Evolutionary conservation across 1,140 invertebrate species (phyloP).

Genomic region (Augochlora pura): DNA sequence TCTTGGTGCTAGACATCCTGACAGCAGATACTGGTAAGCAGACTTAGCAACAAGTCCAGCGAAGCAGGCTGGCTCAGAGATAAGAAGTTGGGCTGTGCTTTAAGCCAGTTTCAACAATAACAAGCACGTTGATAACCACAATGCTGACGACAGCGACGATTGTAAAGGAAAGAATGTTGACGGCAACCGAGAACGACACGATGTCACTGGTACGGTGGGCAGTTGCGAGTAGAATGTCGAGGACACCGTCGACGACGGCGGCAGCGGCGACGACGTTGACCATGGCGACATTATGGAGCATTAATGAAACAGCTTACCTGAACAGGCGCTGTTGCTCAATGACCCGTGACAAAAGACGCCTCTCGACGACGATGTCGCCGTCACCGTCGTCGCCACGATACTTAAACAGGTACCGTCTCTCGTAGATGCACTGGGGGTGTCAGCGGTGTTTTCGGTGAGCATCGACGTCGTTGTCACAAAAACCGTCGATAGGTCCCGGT

Average conservation of each 20-base stretch:
- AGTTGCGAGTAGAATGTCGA: background rate
- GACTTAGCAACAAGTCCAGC: background rate
- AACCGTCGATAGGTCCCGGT: background rate
- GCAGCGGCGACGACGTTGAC: background rate
- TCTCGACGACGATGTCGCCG: conserved; percentile 36
- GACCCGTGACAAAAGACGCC: conserved; percentile 15
- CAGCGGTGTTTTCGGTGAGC: conserved; percentile 9
- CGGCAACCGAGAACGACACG: background rate
- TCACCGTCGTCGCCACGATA: conserved; percentile 47
- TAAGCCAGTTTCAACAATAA: conserved; percentile 27
- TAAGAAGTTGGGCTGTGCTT: conserved; percentile 9
- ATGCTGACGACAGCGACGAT: background rate
- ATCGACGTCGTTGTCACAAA: conserved; percentile 34
- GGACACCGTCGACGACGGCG: background rate
- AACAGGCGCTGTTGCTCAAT: conserved; percentile 23
- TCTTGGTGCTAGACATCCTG: conserved; percentile 70
- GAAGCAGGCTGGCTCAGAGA: conserved; percentile 2
- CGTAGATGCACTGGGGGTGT: background rate
- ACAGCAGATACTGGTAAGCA: conserved; percentile 15
- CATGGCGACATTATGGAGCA: conserved; percentile 19
- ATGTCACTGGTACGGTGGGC: background rate
- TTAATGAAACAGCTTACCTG: conserved; percentile 46
- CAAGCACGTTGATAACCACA: conserved; percentile 37
- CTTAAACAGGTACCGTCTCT: conserved; percentile 21
- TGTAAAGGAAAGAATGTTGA: conserved; percentile 20